phyloP scores from a whole-genome alignment of 92 coral and sea anemone genomes.

The Porites divaricata region DNA sequence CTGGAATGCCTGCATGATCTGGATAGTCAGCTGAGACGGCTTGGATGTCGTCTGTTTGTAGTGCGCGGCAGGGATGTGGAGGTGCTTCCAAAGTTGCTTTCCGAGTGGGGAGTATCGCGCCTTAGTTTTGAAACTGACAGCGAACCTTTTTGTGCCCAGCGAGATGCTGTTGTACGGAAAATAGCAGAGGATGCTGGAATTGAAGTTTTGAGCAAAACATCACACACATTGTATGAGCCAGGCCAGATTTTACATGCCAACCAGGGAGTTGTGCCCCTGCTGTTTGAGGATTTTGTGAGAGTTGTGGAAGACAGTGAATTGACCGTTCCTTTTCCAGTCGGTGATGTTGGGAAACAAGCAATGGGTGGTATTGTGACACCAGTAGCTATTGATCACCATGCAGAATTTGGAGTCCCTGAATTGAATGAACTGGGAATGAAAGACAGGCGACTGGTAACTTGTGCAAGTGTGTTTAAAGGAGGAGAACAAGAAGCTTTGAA shows the following conservation, averaged over 20 bases:
- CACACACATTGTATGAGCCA: slow-evolving; percentile 82
- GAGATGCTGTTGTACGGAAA: slow-evolving; percentile 68
- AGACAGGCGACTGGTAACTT: slow-evolving; percentile 37
- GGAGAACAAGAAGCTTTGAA: slow-evolving; percentile 73
- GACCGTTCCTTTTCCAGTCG: slow-evolving; percentile 33
- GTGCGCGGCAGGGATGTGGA: slow-evolving; percentile 74
- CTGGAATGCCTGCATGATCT: slow-evolving; percentile 75
- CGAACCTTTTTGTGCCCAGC: slow-evolving; percentile 80
- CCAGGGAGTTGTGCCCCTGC: slow-evolving; percentile 63
- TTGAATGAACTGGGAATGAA: slow-evolving; percentile 70
- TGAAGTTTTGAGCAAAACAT: slow-evolving; percentile 69
- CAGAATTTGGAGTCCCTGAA: slow-evolving; percentile 54
- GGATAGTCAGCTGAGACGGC: slow-evolving; percentile 65
- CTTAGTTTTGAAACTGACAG: slow-evolving; percentile 80
- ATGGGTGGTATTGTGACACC: slow-evolving; percentile 52
- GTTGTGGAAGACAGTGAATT: slow-evolving; percentile 59
- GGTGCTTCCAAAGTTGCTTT: slow-evolving; percentile 64
- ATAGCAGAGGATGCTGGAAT: slow-evolving; percentile 75
- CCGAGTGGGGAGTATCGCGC: slow-evolving; percentile 72
- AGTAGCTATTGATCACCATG: slow-evolving; percentile 12
- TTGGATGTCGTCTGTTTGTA: slow-evolving; percentile 80
- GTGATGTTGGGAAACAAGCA: slow-evolving; percentile 42
- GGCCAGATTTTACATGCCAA: slow-evolving; percentile 57
- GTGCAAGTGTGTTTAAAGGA: slow-evolving; percentile 62
- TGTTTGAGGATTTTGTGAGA: slow-evolving; percentile 65